A percentile compares a stretch with the other conserved stretches of the same genome.
These are phyloP conservation scores for Malthinus flaveolus DNA, from an alignment of 2,888 invertebrate species.

Conservation along the genomic window DNA sequence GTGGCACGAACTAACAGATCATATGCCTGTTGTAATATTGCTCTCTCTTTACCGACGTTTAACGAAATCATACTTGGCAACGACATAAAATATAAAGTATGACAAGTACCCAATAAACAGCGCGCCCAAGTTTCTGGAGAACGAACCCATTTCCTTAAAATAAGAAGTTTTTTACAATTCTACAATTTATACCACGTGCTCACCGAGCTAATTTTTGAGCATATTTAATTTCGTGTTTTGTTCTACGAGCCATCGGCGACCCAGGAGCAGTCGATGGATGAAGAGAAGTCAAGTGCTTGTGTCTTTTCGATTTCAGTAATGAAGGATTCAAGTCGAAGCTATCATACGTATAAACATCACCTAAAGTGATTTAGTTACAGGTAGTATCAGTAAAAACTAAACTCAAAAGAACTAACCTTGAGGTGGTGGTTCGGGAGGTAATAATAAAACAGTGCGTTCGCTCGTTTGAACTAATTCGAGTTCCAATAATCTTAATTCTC, in stretches of 20 bases:
- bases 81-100: constrained; percentile 94
- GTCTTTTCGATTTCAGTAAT: constrained; percentile 55
- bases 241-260: constrained; percentile 89
- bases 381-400: background rate
- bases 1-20: constrained; percentile 88
- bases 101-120: constrained; percentile 84
- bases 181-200: background rate
- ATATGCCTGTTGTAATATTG: constrained; percentile 78
- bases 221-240: constrained; percentile 92
- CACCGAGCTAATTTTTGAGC: constrained; percentile 80
- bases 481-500: constrained; percentile 72
- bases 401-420: constrained; percentile 34
- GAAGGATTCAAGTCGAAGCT: constrained; percentile 66
- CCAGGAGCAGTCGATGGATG: constrained; percentile 63
- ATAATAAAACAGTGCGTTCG: constrained; percentile 92
- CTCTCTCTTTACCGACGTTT: constrained; percentile 74
- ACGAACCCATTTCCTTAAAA: constrained; percentile 46
- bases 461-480: constrained; percentile 77
- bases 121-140: constrained; percentile 89
- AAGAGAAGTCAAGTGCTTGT: constrained; percentile 47
- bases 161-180: background rate
- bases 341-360: constrained; percentile 60
- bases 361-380: constrained; percentile 42
- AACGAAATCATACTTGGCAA: constrained; percentile 83
- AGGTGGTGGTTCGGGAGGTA: constrained; percentile 82